Evolutionary conservation across 2,113 vertebrate species (phyloP).

Genomic region (Zapornia atra): DNA sequence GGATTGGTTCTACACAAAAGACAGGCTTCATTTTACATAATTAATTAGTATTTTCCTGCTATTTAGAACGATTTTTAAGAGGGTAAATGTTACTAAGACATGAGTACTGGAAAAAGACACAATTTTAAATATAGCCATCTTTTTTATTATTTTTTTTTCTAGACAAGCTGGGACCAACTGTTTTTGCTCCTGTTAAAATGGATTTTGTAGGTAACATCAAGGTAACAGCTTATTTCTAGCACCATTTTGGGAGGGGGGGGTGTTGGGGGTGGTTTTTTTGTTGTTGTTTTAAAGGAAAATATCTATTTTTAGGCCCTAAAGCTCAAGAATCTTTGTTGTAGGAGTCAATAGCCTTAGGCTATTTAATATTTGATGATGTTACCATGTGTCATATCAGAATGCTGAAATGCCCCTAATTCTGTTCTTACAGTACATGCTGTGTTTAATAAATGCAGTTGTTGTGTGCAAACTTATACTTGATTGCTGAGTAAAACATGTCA

Average conservation of each 20-base stretch:
- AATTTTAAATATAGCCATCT: not conserved
- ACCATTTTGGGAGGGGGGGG: not conserved
- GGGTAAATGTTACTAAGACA: not conserved
- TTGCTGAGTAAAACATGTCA: not conserved
- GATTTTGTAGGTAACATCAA: conserved; percentile 99
- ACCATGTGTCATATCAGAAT: not conserved
- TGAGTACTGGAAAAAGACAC: not conserved
- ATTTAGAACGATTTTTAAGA: not conserved
- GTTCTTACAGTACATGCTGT: not conserved
- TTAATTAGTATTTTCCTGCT: not conserved
- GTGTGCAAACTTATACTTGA: not conserved
- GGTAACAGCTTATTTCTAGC: conserved; percentile 73
- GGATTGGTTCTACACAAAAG: not conserved
- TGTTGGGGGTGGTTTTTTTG: not conserved
- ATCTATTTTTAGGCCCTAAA: not conserved
- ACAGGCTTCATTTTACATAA: fast-evolving
- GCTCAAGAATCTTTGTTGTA: not conserved
- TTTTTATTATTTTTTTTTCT: not conserved
- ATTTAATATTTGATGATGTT: not conserved
- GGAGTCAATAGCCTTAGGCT: not conserved
- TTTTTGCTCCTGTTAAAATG: conserved; percentile 99
- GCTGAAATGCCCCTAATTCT: not conserved
- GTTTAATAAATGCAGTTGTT: conserved; percentile 14
- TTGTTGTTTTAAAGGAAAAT: not conserved
- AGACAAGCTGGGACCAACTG: conserved; percentile 97